Evolutionary conservation across 1,140 invertebrate genomes (phyloP).

Genomic region (Euwallacea similis): DNA sequence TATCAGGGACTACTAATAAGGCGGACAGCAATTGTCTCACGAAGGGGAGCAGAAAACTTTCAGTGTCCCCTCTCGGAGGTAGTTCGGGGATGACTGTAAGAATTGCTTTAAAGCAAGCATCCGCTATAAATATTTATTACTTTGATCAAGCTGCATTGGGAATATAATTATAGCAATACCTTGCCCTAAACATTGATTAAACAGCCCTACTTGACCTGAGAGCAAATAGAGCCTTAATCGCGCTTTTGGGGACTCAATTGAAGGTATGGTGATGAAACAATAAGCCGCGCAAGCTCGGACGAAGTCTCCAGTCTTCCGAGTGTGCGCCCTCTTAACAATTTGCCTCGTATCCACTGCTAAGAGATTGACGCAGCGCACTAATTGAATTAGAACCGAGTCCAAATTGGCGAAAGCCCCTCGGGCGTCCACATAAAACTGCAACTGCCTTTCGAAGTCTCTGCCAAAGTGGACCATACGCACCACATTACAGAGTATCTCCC

Average conservation of each 20-base stretch:
- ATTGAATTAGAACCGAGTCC: slow-evolving; percentile 78
- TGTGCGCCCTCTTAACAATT: slow-evolving; percentile 76
- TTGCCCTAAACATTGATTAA: slow-evolving; percentile 91
- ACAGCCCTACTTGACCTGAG: slow-evolving; percentile 84
- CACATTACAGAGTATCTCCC: slow-evolving; percentile 78
- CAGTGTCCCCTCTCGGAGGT: slow-evolving; percentile 75
- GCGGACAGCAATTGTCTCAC: slow-evolving; percentile 80
- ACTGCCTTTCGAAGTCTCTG: slow-evolving; percentile 84
- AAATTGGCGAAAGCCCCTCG: slow-evolving; percentile 86
- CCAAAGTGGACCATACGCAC: slow-evolving; percentile 80
- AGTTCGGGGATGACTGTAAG: slow-evolving; percentile 79
- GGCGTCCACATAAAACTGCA: slow-evolving; percentile 92
- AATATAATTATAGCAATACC: slow-evolving; percentile 54
- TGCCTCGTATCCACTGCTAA: slow-evolving; percentile 73
- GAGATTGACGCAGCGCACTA: slow-evolving; percentile 82
- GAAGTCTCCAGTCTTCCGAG: slow-evolving; percentile 79
- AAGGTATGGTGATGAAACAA: slow-evolving; percentile 94
- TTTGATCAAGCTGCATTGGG: slow-evolving; percentile 3
- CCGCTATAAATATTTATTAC: slow-evolving; percentile 62
- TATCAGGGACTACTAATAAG: slow-evolving; percentile 85
- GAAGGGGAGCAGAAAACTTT: slow-evolving; percentile 73
- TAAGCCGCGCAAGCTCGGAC: slow-evolving; percentile 94
- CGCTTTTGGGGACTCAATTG: slow-evolving; percentile 73
- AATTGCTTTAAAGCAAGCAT: slow-evolving; percentile 90
- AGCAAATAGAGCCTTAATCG: slow-evolving; percentile 85